A percentile compares a stretch with the other conserved stretches of the same genome.
Conservation (phyloP, 2,888 invertebrate genomes). For the Axea sp. region DNA sequence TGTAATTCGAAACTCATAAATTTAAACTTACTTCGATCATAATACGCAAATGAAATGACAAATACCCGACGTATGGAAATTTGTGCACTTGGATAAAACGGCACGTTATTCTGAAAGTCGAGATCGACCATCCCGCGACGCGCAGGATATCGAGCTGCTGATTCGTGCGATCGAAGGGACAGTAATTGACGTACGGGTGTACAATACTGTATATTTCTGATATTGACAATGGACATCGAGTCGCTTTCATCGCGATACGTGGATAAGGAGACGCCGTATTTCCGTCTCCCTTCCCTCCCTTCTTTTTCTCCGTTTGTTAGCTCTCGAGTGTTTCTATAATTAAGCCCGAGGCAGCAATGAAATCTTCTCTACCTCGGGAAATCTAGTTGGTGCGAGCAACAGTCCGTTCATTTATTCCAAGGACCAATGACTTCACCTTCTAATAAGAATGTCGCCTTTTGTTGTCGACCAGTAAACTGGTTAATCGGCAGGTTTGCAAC, state of each 20-base stretch:
- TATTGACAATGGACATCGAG: constrained; percentile 15
- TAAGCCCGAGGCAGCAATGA: constrained; percentile 33
- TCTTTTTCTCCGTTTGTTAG: background rate
- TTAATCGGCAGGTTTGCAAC: constrained; percentile 47
- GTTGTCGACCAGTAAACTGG: constrained; percentile 45
- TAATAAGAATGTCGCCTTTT: constrained; percentile 51
- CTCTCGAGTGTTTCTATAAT: constrained; percentile 24
- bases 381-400: constrained; percentile 19
- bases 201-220: too few species aligned
- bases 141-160: too few species aligned
- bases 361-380: constrained; percentile 42
- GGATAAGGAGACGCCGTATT: constrained; percentile 13
- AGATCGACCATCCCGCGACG: too few species aligned
- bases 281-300: background rate
- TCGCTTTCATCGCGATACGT: constrained; percentile 1
- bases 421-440: constrained; percentile 53
- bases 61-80: too few species aligned
- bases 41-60: too few species aligned
- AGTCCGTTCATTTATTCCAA: constrained; percentile 47
- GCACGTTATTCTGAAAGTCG: too few species aligned
- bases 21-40: too few species aligned
- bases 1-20: too few species aligned
- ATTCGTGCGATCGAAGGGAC: too few species aligned
- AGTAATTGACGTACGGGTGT: too few species aligned
- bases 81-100: too few species aligned